Conservation (phyloP, 2,113 vertebrate species). For the Burhinus oedicnemus region DNA sequence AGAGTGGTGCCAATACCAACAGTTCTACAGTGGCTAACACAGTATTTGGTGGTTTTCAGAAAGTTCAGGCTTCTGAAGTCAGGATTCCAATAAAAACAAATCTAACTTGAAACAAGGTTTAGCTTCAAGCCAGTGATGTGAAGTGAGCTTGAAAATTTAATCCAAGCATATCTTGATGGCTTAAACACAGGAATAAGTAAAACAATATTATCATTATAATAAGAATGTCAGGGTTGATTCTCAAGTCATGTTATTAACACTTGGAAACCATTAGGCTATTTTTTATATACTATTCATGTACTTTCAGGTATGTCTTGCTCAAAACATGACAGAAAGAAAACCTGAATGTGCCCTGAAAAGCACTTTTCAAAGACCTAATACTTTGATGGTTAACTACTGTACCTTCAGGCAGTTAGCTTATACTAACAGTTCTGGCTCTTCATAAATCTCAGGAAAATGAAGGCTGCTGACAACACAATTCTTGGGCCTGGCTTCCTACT, state of each 20-base stretch:
- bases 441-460: background rate
- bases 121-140: background rate
- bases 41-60: background rate
- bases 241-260: background rate
- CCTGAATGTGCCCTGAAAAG: background rate
- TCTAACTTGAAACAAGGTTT: background rate
- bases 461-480: background rate
- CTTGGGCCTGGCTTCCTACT: background rate
- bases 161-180: background rate
- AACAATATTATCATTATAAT: background rate
- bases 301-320: background rate
- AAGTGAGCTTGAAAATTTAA: background rate
- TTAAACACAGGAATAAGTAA: background rate
- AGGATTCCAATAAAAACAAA: background rate
- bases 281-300: background rate
- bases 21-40: background rate
- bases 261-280: background rate
- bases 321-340: background rate
- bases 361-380: background rate
- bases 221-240: background rate
- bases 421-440: background rate
- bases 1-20: background rate
- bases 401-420: background rate
- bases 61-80: background rate
- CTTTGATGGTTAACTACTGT: background rate